Evolutionary conservation across 2,797 vertebrate species (phyloP).

Genomic region (Cephalopachus bancanus): DNA sequence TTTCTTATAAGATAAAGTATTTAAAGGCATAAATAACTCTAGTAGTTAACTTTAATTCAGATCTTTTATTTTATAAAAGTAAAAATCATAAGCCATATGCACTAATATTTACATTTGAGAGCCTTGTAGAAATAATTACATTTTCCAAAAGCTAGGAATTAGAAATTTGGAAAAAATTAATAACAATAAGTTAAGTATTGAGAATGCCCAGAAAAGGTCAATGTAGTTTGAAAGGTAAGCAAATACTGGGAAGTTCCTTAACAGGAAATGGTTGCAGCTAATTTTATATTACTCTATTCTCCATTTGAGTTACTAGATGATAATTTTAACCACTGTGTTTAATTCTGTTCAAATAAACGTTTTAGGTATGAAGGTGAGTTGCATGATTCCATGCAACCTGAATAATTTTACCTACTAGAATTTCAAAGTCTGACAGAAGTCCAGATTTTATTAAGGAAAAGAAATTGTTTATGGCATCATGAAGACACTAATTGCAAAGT

Average conservation of each 20-base stretch:
- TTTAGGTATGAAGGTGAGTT: neutral
- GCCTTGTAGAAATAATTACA: neutral
- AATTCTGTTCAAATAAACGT: neutral
- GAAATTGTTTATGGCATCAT: neutral
- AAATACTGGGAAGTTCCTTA: neutral
- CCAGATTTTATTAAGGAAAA: neutral
- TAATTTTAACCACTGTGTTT: neutral
- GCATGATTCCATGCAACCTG: neutral
- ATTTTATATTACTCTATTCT: neutral
- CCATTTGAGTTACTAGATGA: neutral
- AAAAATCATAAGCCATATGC: neutral
- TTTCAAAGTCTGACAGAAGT: neutral
- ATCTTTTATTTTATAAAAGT: neutral
- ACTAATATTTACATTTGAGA: constrained; percentile 14
- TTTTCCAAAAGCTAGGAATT: neutral
- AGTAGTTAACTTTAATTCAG: neutral
- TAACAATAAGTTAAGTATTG: neutral
- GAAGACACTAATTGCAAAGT: neutral
- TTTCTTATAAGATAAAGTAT: neutral
- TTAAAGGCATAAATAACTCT: neutral
- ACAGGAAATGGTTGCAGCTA: neutral
- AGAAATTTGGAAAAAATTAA: neutral
- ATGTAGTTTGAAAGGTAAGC: constrained; percentile 14
- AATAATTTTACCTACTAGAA: neutral
- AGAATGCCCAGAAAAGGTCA: neutral